phyloP scores from a whole-genome alignment of 2,888 invertebrate species.

The Cephalotes varians region DNA sequence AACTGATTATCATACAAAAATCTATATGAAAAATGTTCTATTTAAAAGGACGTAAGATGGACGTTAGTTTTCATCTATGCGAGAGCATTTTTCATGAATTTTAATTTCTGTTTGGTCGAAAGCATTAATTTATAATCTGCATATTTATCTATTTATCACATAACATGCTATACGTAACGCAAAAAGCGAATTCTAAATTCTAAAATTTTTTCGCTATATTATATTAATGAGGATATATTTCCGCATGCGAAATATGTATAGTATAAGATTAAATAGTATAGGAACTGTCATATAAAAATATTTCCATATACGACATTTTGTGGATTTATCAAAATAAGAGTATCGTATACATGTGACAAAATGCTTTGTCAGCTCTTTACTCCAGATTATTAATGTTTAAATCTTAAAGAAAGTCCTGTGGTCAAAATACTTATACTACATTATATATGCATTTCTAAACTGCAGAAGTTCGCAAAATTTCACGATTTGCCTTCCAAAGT shows the following conservation, averaged over 20 bases:
- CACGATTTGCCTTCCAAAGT: slow-evolving; percentile 4
- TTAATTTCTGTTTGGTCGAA: slow-evolving; percentile 13
- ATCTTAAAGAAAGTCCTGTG: neutral
- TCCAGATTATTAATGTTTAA: slow-evolving; percentile 7
- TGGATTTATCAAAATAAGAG: slow-evolving; percentile 12
- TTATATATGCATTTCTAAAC: slow-evolving; percentile 8
- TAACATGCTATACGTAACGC: neutral
- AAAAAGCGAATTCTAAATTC: slow-evolving; percentile 10
- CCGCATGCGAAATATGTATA: neutral
- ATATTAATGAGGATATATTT: neutral
- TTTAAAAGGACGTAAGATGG: slow-evolving; percentile 20
- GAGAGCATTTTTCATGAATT: slow-evolving; percentile 5
- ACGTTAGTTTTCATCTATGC: neutral
- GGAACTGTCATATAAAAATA: slow-evolving; percentile 48
- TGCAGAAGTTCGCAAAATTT: neutral
- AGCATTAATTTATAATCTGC: slow-evolving; percentile 11
- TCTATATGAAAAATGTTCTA: slow-evolving; percentile 16
- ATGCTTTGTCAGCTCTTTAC: slow-evolving; percentile 6
- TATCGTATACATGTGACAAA: neutral
- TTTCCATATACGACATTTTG: slow-evolving; percentile 22
- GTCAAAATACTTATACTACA: slow-evolving; percentile 10
- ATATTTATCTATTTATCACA: neutral
- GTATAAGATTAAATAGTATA: slow-evolving; percentile 18
- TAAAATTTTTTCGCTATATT: slow-evolving; percentile 16
- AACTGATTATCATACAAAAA: slow-evolving; percentile 3